Evolutionary conservation across 2,888 invertebrate species (phyloP), one percentile per base, ranked within the genome.

Genomic region (Tetragnatha montana): DNA sequence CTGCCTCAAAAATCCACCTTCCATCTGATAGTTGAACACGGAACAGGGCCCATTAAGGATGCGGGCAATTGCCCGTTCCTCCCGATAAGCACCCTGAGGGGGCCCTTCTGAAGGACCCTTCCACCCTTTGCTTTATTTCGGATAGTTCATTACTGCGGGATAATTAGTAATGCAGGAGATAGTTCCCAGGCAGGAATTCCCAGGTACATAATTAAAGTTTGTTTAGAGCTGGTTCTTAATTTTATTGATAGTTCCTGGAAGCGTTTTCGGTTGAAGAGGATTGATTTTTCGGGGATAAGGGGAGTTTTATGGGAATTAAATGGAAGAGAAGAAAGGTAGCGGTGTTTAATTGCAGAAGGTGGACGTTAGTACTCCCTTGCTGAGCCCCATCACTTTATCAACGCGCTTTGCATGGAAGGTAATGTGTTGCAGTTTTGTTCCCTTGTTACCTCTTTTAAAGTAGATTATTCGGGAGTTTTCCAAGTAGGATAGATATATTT

Each of bases 201-300:
- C 86, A 22, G 60, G 80, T 68, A 86, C 71, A 60, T 86, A 70
- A 73, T 86, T 86, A 86, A 80, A 80, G 86, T 79, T 86, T 86
- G 74, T 73, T 80, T 78, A 69, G 73, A 84, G 73, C 76, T 69
- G 68, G 83, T 76, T 75, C 49, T 14, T 76, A 84, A 84, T 84
- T 84, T 84, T 84, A 84, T 84, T 84, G 83, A 84, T 84, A 84
- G 83, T 84, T 84, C 69, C 60, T 49, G 19, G 12, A 49, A 70
- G 80, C 49, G 47, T 69, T 76, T 21, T 21, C 68, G 47, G 60
- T 68, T 84, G 76, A 69, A 60, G 35, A 22, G 71, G 47, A 84
- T 84, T 84, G 83, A 82, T 82, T 82, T 74, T 74, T 74, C 74
- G 22, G n/a, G 49, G 68, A 75, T 12, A 21, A 21, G 21, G 68